Base-by-base conservation (phyloP, 2,797 vertebrate species). In the Cirrhinus molitorella region DNA sequence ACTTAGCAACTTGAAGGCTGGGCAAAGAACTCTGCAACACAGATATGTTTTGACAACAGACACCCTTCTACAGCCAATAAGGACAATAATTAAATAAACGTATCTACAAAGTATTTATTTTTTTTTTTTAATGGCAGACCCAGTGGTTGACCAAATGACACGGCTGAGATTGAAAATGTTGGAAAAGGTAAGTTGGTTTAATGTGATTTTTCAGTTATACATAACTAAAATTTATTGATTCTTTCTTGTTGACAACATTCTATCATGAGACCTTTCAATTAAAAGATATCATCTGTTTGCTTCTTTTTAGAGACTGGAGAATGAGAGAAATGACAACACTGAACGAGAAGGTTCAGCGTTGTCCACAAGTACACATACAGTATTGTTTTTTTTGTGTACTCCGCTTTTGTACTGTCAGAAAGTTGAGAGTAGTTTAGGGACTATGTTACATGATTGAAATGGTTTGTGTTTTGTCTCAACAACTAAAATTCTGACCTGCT, bases 91-190 rank as follows among this genome's bases (percentile, higher is more conserved):
- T 72, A 34, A 71, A n/a, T 17, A 37, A 37, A 59, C 25, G 2
- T 0, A 31, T 51, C 10, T 16, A 25, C 17, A 19, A 21, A 37
- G 40, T 17, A 6, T 57, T 47, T 23, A 45, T 47, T 23, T 12
- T 47, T 23, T 51, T 47, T 23, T 12, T 67, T 67, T 37, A 47
- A 96, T 96, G 94, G 85, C 88, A 83, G 90, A 96, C 75, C 88
- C 92, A 0, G n/a, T 93, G 73, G 71, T 94, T 77, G 95, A 97
- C 88, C 92, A 95, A 63, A 93, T 97, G 91, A 91, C 94, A 40
- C 92, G 31, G 4, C 91, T 97, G 80, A 95, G 93, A 74, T 88
- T 97, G 79, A 96, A 89, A 84, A 91, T 96, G 47, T 87, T 97
- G 17, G 92, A 96, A 88, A 96, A 96, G 95, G 97, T 97, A 88